These are phyloP conservation scores for Perodicticus potto DNA, from an alignment of 2,797 vertebrate species.

Conservation along the genomic window DNA sequence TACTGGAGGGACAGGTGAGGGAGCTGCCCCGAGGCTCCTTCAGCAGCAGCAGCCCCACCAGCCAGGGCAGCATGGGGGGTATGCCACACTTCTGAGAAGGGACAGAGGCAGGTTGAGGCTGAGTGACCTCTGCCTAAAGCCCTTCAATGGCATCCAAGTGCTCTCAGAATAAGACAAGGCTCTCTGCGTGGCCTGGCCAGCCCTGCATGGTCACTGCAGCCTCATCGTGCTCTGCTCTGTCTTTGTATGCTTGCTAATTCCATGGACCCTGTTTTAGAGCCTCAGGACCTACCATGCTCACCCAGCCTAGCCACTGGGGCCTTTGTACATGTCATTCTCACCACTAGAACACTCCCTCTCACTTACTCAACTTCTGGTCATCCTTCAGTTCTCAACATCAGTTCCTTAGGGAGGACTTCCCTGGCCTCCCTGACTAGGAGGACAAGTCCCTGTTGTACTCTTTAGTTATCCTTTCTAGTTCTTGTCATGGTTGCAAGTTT, in stretches of 20 bases:
- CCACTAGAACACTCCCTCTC: conserved; percentile 21
- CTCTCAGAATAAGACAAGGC: conserved; percentile 57
- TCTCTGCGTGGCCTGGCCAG: background rate
- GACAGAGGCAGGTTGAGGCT: conserved; percentile 63
- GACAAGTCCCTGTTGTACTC: background rate
- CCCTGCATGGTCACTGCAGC: conserved; percentile 37
- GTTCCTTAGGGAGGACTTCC: conserved; percentile 12
- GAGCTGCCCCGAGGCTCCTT: conserved; percentile 78
- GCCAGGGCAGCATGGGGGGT: conserved; percentile 66
- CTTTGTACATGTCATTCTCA: conserved; percentile 13
- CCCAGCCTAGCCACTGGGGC: background rate
- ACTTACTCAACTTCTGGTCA: background rate
- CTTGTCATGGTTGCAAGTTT: conserved; percentile 61
- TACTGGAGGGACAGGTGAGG: conserved; percentile 99
- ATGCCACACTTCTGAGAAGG: conserved; percentile 72
- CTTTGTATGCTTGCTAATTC: conserved; percentile 49
- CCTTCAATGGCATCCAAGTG: conserved; percentile 38
- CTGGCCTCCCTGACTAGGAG: conserved; percentile 28
- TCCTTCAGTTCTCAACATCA: conserved; percentile 34
- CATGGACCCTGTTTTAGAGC: conserved; percentile 3
- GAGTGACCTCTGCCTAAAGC: conserved; percentile 47
- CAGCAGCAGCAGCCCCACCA: conserved; percentile 70
- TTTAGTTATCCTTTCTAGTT: conserved; percentile 56
- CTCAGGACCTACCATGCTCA: conserved; percentile 11
- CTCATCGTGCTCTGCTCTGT: background rate